Evolutionary conservation across 2,888 invertebrate species (phyloP), one percentile per base, ranked within the genome.

Genomic region (Drosophila mercatorum): DNA sequence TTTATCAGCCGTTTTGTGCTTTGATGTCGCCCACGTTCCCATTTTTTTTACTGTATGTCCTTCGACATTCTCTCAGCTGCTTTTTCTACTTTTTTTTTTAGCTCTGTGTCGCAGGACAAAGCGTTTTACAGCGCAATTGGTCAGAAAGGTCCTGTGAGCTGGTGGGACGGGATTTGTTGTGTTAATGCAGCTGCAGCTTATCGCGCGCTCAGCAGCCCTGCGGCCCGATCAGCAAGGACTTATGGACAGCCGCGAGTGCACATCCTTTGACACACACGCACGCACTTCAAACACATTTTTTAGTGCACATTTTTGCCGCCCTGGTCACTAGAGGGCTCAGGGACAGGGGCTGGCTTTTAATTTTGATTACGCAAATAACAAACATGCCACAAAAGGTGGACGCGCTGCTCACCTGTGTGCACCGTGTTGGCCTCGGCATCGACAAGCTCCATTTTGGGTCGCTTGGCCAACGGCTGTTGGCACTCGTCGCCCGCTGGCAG

Each of bases 341-440:
- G 34, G 0, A 2, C 0, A 3, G n/a, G 22, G 44, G 44, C 4
- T 11, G 36, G 49, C 52, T 62, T 75, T 61, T 56, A 57, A 68
- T 69, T 68, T 76, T 51, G 57, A 74, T 74, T 68, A 79, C 43
- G 49, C 57, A 68, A 75, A 5, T 26, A 14, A 44, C 3, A 12
- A n/a, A 26, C 8, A 26, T 26, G 55, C 55, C 55, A 41, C 28
- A 28, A n/a, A 12, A n/a, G 26, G 2, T 11, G 31, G 34, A 34
- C 17, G 2, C 96, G 7, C 14, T 10, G 26, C 96, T 96, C 93
- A 97, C 97, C 97, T 94, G 97, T 97, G 93, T 97, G 97, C 93
- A 97, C 96, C 68, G 97, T 97, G 92, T 97, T 97, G 40, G 97
- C 97, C 93, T 97, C 97, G 55, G 97, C 97, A 92, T 97, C 97